Evolutionary conservation across 2,888 invertebrate genomes (phyloP), one percentile per base, ranked within the genome.

Genomic region (Arrhopalites spinosus): DNA sequence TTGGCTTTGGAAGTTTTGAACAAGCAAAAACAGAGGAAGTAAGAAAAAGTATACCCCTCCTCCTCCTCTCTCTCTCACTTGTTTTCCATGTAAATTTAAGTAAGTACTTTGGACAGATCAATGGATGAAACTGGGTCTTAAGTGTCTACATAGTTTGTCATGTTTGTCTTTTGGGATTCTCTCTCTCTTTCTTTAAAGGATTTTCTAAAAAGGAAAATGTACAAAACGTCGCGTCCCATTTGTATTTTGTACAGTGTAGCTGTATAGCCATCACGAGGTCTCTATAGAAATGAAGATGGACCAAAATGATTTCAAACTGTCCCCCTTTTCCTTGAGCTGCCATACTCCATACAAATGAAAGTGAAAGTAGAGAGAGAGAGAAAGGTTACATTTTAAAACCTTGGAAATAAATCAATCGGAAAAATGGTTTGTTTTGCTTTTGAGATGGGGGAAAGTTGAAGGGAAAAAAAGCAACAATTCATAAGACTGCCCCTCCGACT

Each of bases 391-490:
- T 3, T 36, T 36, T 36, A 59, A 27, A 59, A 27, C 27, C 27
- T 20, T 27, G 23, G 43, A 36, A 59, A 71, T 71, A 71, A 71
- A 71, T 71, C 71, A 71, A 56, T 71, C 23, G 71, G 70, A 59
- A 71, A 61, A 59, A 71, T 71, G 30, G 25, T 59, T 59, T 23
- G 71, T 71, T 71, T 70, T 13, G 7, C n/a, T n/a, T 30, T 8
- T 2, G 47, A 67, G 64, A 64, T 5, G 64, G 30, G 8, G 30
- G 66, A 43, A 43, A 66, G 50, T 15, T n/a, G 66, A 66, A 11
- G 27, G 29, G 30, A 27, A 61, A 23, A 23, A 23, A 5, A 23
- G 61, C 20, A 15, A 63, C 27, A 30, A 63, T 63, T 63, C 63
- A 63, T 29, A 63, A n/a, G 15, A 36, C 3, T 50, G 50, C 50